Conservation (phyloP, 1,140 invertebrate species). For the Ceratina australensis region DNA sequence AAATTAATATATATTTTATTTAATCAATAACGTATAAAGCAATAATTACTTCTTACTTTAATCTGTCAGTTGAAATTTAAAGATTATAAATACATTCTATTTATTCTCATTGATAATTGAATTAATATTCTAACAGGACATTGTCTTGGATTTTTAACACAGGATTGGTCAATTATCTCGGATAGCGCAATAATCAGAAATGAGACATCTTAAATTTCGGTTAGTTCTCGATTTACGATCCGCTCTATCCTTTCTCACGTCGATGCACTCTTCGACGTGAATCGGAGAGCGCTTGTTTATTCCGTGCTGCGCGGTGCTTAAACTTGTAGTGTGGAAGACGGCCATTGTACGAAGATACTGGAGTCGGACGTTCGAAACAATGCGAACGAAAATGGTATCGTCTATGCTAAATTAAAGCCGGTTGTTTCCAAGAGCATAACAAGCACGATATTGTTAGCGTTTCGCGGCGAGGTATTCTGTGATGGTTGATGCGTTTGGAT, state of each 20-base stretch:
- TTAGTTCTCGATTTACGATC: background rate
- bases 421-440: constrained; percentile 7
- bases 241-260: background rate
- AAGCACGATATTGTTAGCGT: background rate
- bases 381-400: background rate
- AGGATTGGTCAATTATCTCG: background rate
- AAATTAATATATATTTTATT: no score
- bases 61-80: no score
- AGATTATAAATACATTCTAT: no score
- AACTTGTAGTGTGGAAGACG: background rate
- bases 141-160: no score
- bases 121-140: no score
- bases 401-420: constrained; percentile 13
- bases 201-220: background rate
- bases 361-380: background rate
- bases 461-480: background rate
- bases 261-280: background rate
- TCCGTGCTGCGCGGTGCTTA: background rate
- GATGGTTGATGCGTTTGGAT: background rate
- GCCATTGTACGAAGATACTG: background rate
- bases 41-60: no score
- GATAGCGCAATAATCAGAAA: background rate
- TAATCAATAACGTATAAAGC: no score
- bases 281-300: background rate
- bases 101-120: no score